Base-by-base conservation (phyloP, 2,888 invertebrate genomes). In the Andrena marginata region DNA sequence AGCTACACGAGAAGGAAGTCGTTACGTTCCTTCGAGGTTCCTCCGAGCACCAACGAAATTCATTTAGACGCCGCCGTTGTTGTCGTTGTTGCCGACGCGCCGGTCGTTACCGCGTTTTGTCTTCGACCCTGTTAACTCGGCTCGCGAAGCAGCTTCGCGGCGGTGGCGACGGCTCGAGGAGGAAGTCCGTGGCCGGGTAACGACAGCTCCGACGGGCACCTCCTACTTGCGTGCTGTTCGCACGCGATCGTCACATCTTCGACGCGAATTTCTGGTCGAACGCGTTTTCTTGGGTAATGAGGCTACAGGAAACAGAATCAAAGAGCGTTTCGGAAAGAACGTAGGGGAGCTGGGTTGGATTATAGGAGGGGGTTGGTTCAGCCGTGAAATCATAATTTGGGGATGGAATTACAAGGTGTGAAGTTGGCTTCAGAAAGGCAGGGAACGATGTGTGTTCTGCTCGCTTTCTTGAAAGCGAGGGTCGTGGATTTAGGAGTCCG, bases 1-100 rank as follows among this genome's bases (percentile, higher is more conserved):
- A 82, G 78, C 77, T 84, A 82, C 82, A 78, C 76, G 70, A 83
- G 77, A 78, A 85, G 85, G 85, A 85, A 87, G 86, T 87, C 86
- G 84, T 87, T 87, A 81, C 75, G 70, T 51, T 59, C 72, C 68
- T 76, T 78, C 72, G 77, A 71, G 60, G 63, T 74, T 72, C 65
- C 75, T 54, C 62, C 67, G 65, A 74, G 26, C 60, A 63, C 23
- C 80, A 77, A 78, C 82, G 75, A 85, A 85, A 87, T 87, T 87
- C 76, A 78, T 80, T 82, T 80, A 74, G 70, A 54, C 74, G 51
- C 23, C 29, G 33, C 23, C 26, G 23, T 35, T 33, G 10, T 23
- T 68, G 73, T 49, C 49, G 74, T 26, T 65, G 56, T 48, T 51
- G 33, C 33, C 23, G 33, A 26, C 51, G 26, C 26, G 56, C 48